Percentiles rank a stretch among this genome's conserved stretches.
Evolutionary conservation across 1,140 invertebrate genomes (phyloP).

Genomic region (Diprion similis): DNA sequence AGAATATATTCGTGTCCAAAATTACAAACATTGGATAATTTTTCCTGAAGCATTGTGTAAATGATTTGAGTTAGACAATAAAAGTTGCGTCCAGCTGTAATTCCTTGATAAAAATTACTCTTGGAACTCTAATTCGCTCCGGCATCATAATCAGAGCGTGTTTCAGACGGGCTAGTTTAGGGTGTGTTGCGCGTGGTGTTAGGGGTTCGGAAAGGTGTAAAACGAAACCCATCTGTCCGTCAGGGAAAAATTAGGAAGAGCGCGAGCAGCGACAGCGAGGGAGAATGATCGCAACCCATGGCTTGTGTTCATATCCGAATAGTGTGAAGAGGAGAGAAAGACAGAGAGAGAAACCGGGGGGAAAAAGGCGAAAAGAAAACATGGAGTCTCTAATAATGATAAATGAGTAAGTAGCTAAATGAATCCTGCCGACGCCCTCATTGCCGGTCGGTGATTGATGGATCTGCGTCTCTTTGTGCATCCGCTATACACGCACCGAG

Average conservation of each 20-base stretch:
- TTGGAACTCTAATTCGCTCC: not conserved
- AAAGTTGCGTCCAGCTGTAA: not conserved
- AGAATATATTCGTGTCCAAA: not conserved
- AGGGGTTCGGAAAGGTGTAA: constrained; percentile 18
- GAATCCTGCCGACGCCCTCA: constrained; percentile 53
- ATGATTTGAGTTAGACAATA: not conserved
- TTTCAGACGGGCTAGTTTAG: too few species aligned
- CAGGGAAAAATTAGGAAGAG: constrained; percentile 8
- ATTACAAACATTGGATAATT: too few species aligned
- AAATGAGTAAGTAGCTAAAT: constrained; percentile 59
- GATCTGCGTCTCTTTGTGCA: constrained; percentile 44
- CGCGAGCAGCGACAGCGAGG: constrained; percentile 13
- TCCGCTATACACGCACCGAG: not conserved
- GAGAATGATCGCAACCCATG: constrained; percentile 2
- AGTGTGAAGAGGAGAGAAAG: too few species aligned
- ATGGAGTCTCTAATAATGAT: constrained; percentile 54
- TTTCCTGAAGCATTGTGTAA: too few species aligned
- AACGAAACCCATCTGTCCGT: constrained; percentile 26
- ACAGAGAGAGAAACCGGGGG: constrained; percentile 11
- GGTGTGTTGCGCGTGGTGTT: too few species aligned
- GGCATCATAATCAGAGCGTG: not conserved
- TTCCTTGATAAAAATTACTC: not conserved
- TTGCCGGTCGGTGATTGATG: constrained; percentile 54
- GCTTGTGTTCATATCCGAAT: too few species aligned
- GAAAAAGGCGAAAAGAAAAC: constrained; percentile 19